Conservation (phyloP, 2,113 vertebrate species). For the Numida meleagris region DNA sequence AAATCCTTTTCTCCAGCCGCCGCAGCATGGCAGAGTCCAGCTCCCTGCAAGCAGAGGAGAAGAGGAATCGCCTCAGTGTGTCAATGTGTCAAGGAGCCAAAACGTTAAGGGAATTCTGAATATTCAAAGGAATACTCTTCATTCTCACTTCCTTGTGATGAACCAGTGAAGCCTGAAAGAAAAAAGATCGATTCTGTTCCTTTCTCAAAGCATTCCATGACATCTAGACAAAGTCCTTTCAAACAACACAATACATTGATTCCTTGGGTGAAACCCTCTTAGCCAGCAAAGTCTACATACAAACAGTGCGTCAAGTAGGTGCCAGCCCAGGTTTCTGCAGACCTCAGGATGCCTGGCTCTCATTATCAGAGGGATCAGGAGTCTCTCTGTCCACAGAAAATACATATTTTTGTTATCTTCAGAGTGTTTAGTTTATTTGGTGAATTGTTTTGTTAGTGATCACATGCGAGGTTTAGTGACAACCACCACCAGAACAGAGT, state of each 20-base stretch:
- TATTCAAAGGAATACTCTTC: neutral
- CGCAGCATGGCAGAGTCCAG: slow-evolving; percentile 93
- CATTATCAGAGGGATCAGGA: neutral
- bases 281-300: neutral
- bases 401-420: neutral
- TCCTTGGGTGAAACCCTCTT: neutral
- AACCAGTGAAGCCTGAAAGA: neutral
- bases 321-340: neutral
- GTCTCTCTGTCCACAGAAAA: neutral
- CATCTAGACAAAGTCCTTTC: neutral
- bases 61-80: fast-evolving
- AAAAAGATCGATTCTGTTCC: neutral
- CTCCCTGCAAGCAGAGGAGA: slow-evolving; percentile 80
- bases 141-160: neutral
- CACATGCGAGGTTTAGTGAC: neutral
- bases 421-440: neutral
- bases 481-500: neutral
- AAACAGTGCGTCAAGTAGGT: neutral
- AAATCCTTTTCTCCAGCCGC: slow-evolving; percentile 93
- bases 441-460: neutral
- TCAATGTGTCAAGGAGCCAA: neutral
- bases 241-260: fast-evolving
- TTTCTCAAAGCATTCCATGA: neutral
- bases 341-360: neutral
- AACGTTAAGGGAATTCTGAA: neutral